Base-by-base conservation (phyloP, 2,888 invertebrate genomes). In the Abrostola tripartita region DNA sequence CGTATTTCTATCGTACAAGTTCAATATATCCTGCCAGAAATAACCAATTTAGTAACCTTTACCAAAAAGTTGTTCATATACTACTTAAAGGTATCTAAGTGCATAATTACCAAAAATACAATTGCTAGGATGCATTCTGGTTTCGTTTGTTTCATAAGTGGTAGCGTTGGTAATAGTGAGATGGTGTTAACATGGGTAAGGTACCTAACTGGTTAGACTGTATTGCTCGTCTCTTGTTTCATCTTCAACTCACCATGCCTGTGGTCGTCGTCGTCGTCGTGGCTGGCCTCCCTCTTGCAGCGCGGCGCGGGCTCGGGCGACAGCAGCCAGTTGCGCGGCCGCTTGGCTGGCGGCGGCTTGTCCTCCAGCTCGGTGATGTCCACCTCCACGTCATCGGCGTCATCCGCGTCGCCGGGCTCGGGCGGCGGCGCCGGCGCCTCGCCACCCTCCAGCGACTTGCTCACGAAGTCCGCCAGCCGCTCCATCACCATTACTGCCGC, bases 391-490 rank as follows among this genome's bases (percentile, higher is more conserved):
- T 93, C 94, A 49, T 91, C 91, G 0, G 87, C 82, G 61, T 90
- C 91, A 52, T 91, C 92, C 6, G 81, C 76, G 87, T 95, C 87
- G 84, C 95, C 88, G 65, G 93, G 95, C 91, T 87, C 93, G 56
- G 93, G 92, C 71, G 93, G 93, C 66, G 94, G 92, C 81, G 92
- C 92, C 59, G 94, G 94, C 64, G 91, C 90, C 80, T 93, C 93
- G 90, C 95, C 87, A 78, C 96, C 96, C 88, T 97, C 97, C 92
- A 98, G 97, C 71, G 98, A 97, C 94, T 98, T 98, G 85, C 97
- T 97, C 88, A 98, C 98, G 95, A 98, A 98, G 95, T 98, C 97
- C 87, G 98, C 97, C 91, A 98, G 96, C 95, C 98, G 97, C 95
- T 98, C 98, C 98, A 98, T 98, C 91, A 94, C 92, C 94, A 94